Percentiles rank a stretch among this genome's conserved stretches.
Evolutionary conservation across 2,888 invertebrate genomes (phyloP).

Genomic region (Trachelus stipa): DNA sequence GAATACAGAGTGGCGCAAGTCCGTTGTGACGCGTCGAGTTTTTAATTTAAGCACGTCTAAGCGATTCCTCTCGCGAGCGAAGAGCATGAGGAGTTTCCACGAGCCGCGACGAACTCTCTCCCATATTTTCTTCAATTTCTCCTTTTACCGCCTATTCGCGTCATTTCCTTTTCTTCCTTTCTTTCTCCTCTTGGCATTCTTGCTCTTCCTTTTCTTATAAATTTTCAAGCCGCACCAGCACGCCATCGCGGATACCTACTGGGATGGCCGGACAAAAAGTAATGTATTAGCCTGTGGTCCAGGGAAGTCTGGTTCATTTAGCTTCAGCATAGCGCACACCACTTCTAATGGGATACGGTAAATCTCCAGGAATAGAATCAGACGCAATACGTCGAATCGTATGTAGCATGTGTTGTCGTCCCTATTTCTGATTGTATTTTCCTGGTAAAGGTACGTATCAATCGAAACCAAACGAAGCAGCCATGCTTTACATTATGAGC

Average conservation of each 20-base stretch:
- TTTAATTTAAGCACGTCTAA: conserved; percentile 11
- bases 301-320: conserved; percentile 45
- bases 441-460: background rate
- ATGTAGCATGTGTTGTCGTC: background rate
- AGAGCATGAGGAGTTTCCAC: background rate
- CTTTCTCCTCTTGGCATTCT: background rate
- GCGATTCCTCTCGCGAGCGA: conserved; percentile 4
- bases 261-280: conserved; percentile 21
- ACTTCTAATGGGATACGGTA: conserved; percentile 12
- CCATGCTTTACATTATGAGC: no score
- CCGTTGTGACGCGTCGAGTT: conserved; percentile 6
- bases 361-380: conserved; percentile 14
- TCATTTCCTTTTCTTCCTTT: background rate
- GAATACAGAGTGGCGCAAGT: background rate
- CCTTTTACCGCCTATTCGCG: conserved; percentile 2
- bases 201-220: background rate
- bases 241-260: background rate
- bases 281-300: conserved; percentile 42
- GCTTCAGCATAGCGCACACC: conserved; percentile 27
- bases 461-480: background rate
- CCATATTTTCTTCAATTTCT: background rate
- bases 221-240: background rate
- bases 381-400: conserved; percentile 7
- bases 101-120: background rate
- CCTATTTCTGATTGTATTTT: background rate